Evolutionary conservation across 2,888 invertebrate species (phyloP).

Genomic region (Boloria euphrosyne): DNA sequence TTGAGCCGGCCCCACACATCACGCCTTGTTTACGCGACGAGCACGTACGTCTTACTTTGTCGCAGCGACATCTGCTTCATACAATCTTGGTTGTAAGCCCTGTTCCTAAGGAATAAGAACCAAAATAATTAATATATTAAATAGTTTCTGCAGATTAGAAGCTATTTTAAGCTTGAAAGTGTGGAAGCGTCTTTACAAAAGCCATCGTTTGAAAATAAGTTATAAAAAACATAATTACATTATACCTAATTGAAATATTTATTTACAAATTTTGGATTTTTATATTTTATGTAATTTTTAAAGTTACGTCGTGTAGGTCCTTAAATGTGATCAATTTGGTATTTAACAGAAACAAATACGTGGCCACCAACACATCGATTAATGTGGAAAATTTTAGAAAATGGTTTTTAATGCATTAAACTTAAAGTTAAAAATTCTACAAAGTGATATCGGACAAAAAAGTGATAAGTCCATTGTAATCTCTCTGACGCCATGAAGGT

Average conservation of each 20-base stretch:
- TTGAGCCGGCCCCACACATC: constrained; percentile 77
- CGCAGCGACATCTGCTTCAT: constrained; percentile 67
- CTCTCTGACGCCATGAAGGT: constrained; percentile 77
- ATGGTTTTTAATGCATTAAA: constrained; percentile 45
- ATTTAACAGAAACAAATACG: constrained; percentile 72
- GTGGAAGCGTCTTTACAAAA: constrained; percentile 14
- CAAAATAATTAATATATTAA: constrained; percentile 37
- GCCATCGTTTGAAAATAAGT: constrained; percentile 7
- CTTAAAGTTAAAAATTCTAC: constrained; percentile 45
- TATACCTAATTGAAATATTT: not conserved
- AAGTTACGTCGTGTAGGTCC: constrained; percentile 50
- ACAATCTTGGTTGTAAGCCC: constrained; percentile 22
- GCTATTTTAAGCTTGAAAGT: constrained; percentile 7
- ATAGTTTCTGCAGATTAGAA: constrained; percentile 18
- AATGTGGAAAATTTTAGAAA: constrained; percentile 39
- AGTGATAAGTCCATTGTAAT: constrained; percentile 79
- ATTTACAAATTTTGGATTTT: not conserved
- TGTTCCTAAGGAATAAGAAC: constrained; percentile 49
- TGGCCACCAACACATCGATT: constrained; percentile 64
- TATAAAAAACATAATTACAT: not conserved
- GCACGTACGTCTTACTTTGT: constrained; percentile 80
- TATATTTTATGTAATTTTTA: constrained; percentile 34
- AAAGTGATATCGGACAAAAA: constrained; percentile 55
- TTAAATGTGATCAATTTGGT: constrained; percentile 67
- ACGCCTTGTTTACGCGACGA: constrained; percentile 72